Conservation (phyloP, 2,797 vertebrate species). For the Potorous gilbertii region DNA sequence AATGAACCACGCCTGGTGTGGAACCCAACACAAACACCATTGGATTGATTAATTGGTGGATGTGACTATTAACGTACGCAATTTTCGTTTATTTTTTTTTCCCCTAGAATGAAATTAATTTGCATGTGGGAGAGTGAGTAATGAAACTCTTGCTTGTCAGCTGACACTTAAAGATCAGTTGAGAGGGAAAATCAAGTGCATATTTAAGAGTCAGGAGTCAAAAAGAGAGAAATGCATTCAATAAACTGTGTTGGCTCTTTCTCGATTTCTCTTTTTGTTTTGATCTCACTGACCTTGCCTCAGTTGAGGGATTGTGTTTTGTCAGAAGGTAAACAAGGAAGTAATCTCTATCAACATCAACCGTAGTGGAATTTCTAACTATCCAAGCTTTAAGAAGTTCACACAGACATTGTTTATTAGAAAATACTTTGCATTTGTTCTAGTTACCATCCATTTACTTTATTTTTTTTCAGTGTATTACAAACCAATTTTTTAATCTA, state of each 20-base stretch:
- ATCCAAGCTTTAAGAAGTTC: background rate
- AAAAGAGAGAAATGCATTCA: conserved; percentile 71
- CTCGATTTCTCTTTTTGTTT: background rate
- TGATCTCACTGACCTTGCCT: conserved; percentile 38
- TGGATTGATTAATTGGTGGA: background rate
- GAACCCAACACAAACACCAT: background rate
- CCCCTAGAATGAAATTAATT: conserved; percentile 70
- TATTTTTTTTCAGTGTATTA: background rate
- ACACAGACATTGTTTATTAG: background rate
- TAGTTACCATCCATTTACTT: background rate
- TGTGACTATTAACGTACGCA: background rate
- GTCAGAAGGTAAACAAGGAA: background rate
- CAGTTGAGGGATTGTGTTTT: background rate
- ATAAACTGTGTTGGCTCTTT: conserved; percentile 56
- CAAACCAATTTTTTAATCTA: background rate
- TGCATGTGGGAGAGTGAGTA: conserved; percentile 19
- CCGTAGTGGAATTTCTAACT: conserved; percentile 3
- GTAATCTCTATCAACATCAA: background rate
- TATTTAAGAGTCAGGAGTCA: conserved; percentile 75
- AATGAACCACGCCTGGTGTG: background rate
- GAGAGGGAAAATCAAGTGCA: conserved; percentile 79
- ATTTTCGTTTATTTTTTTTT: background rate
- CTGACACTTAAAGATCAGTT: conserved; percentile 84
- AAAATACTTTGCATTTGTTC: background rate
- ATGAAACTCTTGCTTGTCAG: conserved; percentile 79